Percentiles rank a stretch among this genome's conserved stretches.
These are phyloP conservation scores for Sipha flava DNA, from an alignment of 1,140 invertebrate genomes.

Conservation along the genomic window DNA sequence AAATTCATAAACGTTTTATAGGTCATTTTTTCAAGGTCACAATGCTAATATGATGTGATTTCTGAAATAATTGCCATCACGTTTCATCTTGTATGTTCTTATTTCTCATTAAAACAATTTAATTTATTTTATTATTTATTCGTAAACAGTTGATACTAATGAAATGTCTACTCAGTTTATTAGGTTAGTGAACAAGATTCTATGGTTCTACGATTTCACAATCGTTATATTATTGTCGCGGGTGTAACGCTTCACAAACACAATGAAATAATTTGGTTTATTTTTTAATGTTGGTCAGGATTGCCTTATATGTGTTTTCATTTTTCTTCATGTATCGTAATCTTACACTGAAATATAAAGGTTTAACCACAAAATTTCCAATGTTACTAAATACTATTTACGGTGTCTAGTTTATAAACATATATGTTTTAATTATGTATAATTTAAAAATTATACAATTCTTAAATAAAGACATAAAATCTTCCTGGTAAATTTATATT, in stretches of 20 bases:
- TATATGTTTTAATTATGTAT: not conserved
- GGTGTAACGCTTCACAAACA: constrained; percentile 22
- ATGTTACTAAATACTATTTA: not conserved
- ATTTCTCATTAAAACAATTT: not conserved
- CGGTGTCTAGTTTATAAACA: not conserved
- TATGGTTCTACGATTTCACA: constrained; percentile 1
- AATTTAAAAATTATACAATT: no score
- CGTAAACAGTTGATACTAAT: not conserved
- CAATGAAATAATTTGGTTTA: not conserved
- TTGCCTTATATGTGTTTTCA: constrained; percentile 9
- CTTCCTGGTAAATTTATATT: no score
- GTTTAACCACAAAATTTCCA: not conserved
- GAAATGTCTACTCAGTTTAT: not conserved
- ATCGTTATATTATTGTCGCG: constrained; percentile 12
- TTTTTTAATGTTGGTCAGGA: constrained; percentile 9
- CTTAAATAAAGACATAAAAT: no score
- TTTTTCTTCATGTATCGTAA: not conserved
- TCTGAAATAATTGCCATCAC: not conserved
- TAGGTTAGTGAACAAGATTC: not conserved
- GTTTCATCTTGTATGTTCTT: not conserved
- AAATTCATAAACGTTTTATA: not conserved
- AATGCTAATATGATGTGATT: not conserved
- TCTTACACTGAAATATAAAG: not conserved
- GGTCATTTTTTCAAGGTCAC: not conserved
- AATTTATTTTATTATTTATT: not conserved